Conservation (phyloP, 2,797 vertebrate genomes). For the Clarias platycephalus region DNA sequence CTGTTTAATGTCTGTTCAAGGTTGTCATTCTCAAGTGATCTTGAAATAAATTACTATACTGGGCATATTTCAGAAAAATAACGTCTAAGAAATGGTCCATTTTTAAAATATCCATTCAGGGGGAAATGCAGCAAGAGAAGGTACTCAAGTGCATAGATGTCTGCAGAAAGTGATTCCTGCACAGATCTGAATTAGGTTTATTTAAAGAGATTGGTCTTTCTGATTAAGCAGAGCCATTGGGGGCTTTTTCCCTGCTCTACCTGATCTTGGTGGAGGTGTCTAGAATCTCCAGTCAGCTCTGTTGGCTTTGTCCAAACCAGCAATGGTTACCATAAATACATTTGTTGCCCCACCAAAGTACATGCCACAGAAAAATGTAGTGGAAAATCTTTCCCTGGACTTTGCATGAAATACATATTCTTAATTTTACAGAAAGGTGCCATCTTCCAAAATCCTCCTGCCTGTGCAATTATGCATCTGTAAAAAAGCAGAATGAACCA, state of each 20-base stretch:
- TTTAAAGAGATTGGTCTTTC: conserved; percentile 67
- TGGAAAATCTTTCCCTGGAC: conserved; percentile 80
- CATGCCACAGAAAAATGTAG: conserved; percentile 78
- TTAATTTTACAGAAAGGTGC: conserved; percentile 87
- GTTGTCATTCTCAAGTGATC: not conserved
- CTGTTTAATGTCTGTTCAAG: conserved; percentile 50
- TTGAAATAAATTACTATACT: conserved; percentile 27
- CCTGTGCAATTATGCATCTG: conserved; percentile 85
- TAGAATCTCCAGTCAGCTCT: conserved; percentile 73
- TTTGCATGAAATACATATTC: conserved; percentile 70
- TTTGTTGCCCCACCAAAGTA: conserved; percentile 72
- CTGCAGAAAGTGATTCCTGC: conserved; percentile 66
- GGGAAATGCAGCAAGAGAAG: conserved; percentile 56
- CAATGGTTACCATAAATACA: conserved; percentile 79
- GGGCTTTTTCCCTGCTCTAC: conserved; percentile 73
- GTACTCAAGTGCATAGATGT: conserved; percentile 76
- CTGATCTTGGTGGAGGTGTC: conserved; percentile 72
- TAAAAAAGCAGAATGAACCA: conserved; percentile 33
- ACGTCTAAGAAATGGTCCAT: conserved; percentile 24
- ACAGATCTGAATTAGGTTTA: conserved; percentile 73
- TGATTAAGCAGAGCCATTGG: conserved; percentile 64
- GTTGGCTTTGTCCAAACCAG: conserved; percentile 69
- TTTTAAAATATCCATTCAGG: conserved; percentile 63
- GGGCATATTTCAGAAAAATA: conserved; percentile 2
- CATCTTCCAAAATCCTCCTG: conserved; percentile 79